Base-by-base conservation (phyloP, 2,888 invertebrate genomes). In the Drosophila koepferae region DNA sequence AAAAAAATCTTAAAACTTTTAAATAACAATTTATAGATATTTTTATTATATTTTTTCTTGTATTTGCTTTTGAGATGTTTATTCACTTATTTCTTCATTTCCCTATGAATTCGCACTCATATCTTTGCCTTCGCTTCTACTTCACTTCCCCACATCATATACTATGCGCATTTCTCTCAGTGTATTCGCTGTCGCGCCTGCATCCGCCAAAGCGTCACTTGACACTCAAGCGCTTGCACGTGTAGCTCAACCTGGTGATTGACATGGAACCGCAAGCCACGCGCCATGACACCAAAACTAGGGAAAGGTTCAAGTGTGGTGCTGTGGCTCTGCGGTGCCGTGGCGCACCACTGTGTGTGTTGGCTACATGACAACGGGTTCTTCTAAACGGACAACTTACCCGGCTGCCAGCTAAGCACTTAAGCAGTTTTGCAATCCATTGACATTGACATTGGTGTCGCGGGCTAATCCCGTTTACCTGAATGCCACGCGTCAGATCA, bases 201-300 rank as follows among this genome's bases (percentile, higher is more conserved):
- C 73, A 77, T 80, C 77, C 87, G 81, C 78, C 64, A 65, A 71
- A 69, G 62, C 68, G 62, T 65, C 75, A 77, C 89, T 82, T 68
- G 83, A 74, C 86, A 89, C 69, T 89, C 74, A 83, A 86, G 74
- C 75, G 71, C 41, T 59, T 70, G 81, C 86, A 82, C 86, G 64
- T 77, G 75, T 49, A 49, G 43, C 69, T 60, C n/a, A 56, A 60
- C 55, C 71, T 55, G 63, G 31, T 61, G 56, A 73, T 71, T 70
- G 63, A 80, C 61, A 72, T 54, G 51, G 34, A 44, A 48, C 62
- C 62, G 18, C 60, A 28, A 41, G 63, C 63, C 49, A 34, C 40
- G 40, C 40, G 40, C 48, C 63, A 34, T 28, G 28, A n/a, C 16
- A 18, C 34, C 36, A 48, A 48, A 20, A 43, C 18, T 16, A 36